Base-by-base conservation (phyloP, 2,888 invertebrate species). In the Lampropteryx suffumata region DNA sequence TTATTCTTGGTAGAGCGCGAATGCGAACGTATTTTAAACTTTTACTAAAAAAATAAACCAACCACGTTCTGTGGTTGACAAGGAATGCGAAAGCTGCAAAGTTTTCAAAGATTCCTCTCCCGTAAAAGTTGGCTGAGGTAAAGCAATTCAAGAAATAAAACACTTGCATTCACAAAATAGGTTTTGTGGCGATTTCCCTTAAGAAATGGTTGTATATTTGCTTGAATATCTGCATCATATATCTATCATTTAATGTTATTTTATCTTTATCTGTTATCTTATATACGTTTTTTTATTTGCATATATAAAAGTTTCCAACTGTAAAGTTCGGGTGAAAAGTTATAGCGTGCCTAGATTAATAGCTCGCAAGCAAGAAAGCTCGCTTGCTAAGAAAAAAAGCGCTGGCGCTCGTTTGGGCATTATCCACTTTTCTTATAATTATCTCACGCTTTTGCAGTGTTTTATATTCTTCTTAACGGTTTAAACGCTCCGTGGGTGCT, bases 341-440 rank as follows among this genome's bases (percentile, higher is more conserved):
- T 64, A 55, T 59, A 66, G 55, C 45, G 35, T 47, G 59, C 50
- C 65, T 57, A 69, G 63, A 71, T 73, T 70, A 74, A 74, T 74
- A 60, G 61, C 57, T 53, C 63, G 64, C 65, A 62, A 56, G 64
- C 41, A 50, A 62, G n/a, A n/a, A n/a, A n/a, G n/a, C n/a, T n/a
- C n/a, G n/a, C n/a, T n/a, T n/a, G 55, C 55, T 45, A 61, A 65
- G 55, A 61, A 53, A 65, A 59, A 47, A 37, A 50, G 58, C 46
- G 55, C 51, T 55, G 56, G 55, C 55, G 59, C 51, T 59, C 67
- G 71, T 73, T 72, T 55, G 59, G 65, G 53, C 63, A 66, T 66
- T 64, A 68, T 68, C 59, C 62, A 62, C 67, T 68, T 67, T 73
- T 71, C 71, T 71, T 71, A 65, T 69, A 74, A 71, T 74, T 71